Evolutionary conservation across 2,888 invertebrate species (phyloP), one percentile per base, ranked within the genome.

Genomic region (Ptychoptera albimana): DNA sequence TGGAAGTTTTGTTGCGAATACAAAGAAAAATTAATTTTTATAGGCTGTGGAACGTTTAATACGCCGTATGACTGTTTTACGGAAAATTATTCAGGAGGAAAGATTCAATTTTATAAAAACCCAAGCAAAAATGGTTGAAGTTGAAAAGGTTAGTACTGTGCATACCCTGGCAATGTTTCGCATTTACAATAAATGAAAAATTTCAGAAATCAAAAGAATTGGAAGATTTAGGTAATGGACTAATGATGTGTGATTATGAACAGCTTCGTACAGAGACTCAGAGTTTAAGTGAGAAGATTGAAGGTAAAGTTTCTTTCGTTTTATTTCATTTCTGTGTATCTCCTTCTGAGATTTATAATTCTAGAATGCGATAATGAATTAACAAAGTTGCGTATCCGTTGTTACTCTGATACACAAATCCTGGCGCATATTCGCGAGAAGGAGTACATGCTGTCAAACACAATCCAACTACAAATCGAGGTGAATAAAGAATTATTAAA

Each of bases 361-460:
- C 7, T 23, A 63, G 63, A 63, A 35, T 54, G 58, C 7, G 58
- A 54, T 31, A 37, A 23, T 11, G 63, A 63, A 0, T 34, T 61
- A 3, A 53, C 51, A 10, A 56, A 50, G 16, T 41, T 59, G 2
- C 53, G 55, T 1, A 6, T 29, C 1, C 54, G 51, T 4, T 57
- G 55, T 39, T 57, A 54, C 31, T 48, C 50, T 2, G 55, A 60
- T 2, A 43, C 60, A 7, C 60, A 63, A 39, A 46, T 52, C 3
- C 48, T 56, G 13, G 52, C 58, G 0, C 63, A 63, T 44, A 52
- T 55, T n/a, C 56, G 53, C 2, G 61, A 63, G 45, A 60, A 59
- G 45, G 49, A 53, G 2, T 48, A 49, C 5, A 53, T 56, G 43
- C 7, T 57, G 2, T 39, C 23, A 1, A 48, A 49, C 6, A 53